Evolutionary conservation across 2,888 invertebrate species (phyloP).

Genomic region (Odontothrips loti): DNA sequence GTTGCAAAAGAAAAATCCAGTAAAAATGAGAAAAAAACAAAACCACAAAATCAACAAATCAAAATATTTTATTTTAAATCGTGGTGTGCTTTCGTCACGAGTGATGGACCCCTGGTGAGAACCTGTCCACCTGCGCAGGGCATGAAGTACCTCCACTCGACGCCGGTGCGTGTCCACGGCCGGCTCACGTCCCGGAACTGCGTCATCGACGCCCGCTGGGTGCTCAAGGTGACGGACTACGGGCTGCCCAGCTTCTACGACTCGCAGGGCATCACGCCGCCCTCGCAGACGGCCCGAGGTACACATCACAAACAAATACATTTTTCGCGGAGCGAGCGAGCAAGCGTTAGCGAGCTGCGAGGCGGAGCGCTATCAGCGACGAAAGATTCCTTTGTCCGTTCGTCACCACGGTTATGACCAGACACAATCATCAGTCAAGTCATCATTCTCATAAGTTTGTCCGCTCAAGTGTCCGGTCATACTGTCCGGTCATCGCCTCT

Average conservation of each 20-base stretch:
- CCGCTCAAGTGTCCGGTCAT: too few species aligned
- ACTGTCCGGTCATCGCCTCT: too few species aligned
- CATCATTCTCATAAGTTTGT: too few species aligned
- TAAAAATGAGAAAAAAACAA: too few species aligned
- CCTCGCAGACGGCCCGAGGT: conserved; percentile 67
- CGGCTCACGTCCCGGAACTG: conserved; percentile 85
- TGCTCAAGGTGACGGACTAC: conserved; percentile 89
- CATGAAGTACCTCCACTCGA: conserved; percentile 84
- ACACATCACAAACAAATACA: conserved; percentile 1
- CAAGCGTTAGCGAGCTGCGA: too few species aligned
- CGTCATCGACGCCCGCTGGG: conserved; percentile 94
- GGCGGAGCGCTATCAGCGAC: too few species aligned
- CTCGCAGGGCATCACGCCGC: conserved; percentile 63
- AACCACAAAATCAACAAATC: conserved; percentile 31
- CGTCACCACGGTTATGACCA: too few species aligned
- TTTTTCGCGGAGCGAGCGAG: too few species aligned
- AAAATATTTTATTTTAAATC: conserved; percentile 33
- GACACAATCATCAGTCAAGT: too few species aligned
- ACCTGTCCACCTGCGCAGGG: conserved; percentile 54
- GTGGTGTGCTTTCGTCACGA: too few species aligned
- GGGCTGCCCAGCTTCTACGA: conserved; percentile 73
- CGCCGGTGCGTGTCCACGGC: conserved; percentile 78
- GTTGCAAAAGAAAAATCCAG: too few species aligned
- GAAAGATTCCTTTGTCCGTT: too few species aligned
- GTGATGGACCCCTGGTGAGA: not conserved